Base-by-base conservation (phyloP, 1,140 invertebrate genomes). In the Drosophila watanabei region DNA sequence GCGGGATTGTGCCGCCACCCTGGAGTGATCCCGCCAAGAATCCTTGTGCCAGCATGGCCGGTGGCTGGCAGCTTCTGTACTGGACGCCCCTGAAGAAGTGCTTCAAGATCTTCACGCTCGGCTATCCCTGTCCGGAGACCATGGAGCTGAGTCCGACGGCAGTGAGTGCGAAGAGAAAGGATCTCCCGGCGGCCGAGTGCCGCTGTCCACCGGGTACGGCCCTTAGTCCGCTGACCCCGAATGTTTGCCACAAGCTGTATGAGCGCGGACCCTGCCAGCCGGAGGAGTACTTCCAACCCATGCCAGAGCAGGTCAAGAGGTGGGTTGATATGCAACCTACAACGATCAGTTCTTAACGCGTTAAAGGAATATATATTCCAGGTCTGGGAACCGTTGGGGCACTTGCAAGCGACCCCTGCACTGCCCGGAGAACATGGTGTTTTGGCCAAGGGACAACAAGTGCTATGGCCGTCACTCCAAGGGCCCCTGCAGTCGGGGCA, bases 31-130 rank as follows among this genome's bases (percentile, higher is more conserved):
- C 96, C 2, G 94, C 95, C 10, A 94, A 95, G 75, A 98, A 98
- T 93, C 97, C 97, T 0, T 98, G 97, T 73, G 97, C 97, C 6
- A 93, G 94, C 2, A 95, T 96, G 92, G 96, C 97, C 1, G 94
- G 95, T 51, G 97, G 96, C 16, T 98, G 97, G 97, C 96, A 97
- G 81, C 94, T 97, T 73, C 94, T 98, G 24, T 97, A 96, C 92
- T 98, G 97, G 97, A 96, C 97, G 1, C 93, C 94, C 0, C 96
- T 98, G 85, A 96, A 96, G 69, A 96, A 97, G 93, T 98, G 97
- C 92, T 97, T 97, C 91, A 97, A 96, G 91, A 97, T 98, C 93
- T 98, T 97, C 88, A 93, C 96, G 94, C 95, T 96, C 70, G 96
- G 96, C 7, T 94, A 96, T 63, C 96, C 97, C 2, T 97, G 97